Evolutionary conservation across 2,888 invertebrate genomes (phyloP).

Genomic region (Heteromurus nitidus): DNA sequence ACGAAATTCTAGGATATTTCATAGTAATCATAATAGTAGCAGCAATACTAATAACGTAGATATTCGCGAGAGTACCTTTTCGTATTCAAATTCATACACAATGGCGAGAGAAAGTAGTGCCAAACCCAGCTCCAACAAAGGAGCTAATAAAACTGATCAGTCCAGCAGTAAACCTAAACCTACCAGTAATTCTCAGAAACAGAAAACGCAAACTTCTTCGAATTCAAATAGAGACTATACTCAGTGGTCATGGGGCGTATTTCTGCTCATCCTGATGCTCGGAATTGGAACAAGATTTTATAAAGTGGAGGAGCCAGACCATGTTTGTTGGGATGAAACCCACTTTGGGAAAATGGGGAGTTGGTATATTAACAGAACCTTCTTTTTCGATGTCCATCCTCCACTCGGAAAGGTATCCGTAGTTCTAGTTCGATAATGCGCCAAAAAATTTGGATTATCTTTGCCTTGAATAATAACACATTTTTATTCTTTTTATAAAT

Average conservation of each 20-base stretch:
- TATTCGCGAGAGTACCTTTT: not conserved
- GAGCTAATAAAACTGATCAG: conserved; percentile 20
- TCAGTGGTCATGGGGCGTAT: conserved; percentile 78
- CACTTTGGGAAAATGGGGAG: conserved; percentile 99
- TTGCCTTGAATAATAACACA: too few species aligned
- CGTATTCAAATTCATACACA: not conserved
- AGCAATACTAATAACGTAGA: not conserved
- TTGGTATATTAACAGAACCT: conserved; percentile 97
- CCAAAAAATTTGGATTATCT: conserved; percentile 1
- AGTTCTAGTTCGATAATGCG: not conserved
- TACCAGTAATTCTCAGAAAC: conserved; percentile 5
- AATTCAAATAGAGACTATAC: not conserved
- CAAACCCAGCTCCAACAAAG: conserved; percentile 33
- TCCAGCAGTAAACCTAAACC: not conserved
- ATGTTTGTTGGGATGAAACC: conserved; percentile 99
- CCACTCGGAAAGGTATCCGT: conserved; percentile 91
- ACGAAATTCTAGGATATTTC: not conserved
- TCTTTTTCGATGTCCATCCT: conserved; percentile 99
- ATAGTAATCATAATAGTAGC: not conserved
- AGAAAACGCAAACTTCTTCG: conserved; percentile 12
- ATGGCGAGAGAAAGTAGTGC: conserved; percentile 49
- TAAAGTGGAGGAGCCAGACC: conserved; percentile 92
- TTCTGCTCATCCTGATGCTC: conserved; percentile 81
- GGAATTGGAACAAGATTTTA: conserved; percentile 88
- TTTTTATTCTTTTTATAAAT: conserved; percentile 82